Evolutionary conservation across 2,888 invertebrate species (phyloP).

Genomic region (Archaeoteleia sp.): DNA sequence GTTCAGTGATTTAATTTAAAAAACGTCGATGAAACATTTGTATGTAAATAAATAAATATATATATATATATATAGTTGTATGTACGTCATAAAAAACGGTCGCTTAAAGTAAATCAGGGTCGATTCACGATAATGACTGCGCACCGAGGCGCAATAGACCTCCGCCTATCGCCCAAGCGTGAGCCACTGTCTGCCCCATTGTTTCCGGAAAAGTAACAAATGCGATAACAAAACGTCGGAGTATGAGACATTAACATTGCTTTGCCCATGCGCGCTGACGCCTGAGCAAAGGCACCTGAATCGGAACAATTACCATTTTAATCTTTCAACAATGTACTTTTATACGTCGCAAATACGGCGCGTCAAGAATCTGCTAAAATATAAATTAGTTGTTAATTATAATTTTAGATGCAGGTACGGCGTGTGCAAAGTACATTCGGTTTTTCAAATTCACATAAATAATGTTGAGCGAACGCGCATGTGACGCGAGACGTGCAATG

Average conservation of each 20-base stretch:
- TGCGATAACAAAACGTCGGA: constrained; percentile 52
- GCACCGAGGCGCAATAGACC: constrained; percentile 53
- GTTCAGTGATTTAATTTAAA: not conserved
- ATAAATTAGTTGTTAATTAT: constrained; percentile 11
- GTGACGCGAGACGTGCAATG: constrained; percentile 46
- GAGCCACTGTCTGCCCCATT: constrained; percentile 61
- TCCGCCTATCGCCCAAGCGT: constrained; percentile 42
- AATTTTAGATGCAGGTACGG: constrained; percentile 15
- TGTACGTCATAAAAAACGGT: constrained; percentile 41
- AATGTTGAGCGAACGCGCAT: constrained; percentile 46
- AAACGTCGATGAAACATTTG: too few relatives aligned
- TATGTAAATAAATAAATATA: too few relatives aligned
- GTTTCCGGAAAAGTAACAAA: constrained; percentile 66
- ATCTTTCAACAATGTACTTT: constrained; percentile 8
- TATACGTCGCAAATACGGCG: not conserved
- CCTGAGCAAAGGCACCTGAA: constrained; percentile 1
- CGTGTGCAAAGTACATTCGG: constrained; percentile 11
- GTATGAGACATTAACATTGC: constrained; percentile 36
- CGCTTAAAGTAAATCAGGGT: constrained; percentile 53
- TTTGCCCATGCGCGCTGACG: constrained; percentile 3
- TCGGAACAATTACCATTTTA: not conserved
- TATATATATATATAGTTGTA: constrained; percentile 33
- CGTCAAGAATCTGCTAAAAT: not conserved
- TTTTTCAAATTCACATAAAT: constrained; percentile 51
- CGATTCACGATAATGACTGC: constrained; percentile 52